These are phyloP conservation scores for Mesochorus sp. DNA, from an alignment of 2,888 invertebrate genomes.

Conservation along the genomic window DNA sequence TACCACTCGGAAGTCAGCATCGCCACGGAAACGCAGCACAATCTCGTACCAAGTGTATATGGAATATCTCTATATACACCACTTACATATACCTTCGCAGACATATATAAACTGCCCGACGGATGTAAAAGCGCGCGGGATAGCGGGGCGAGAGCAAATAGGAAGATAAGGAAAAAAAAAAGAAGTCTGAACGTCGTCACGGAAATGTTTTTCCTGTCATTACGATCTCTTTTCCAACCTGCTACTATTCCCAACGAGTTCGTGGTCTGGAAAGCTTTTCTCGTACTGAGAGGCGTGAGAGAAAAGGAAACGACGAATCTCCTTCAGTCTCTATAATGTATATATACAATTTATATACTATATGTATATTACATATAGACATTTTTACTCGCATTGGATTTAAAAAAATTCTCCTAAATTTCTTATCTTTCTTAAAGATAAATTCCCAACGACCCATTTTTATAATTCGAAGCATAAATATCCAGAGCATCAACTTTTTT, in stretches of 20 bases:
- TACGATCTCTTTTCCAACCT: conserved; percentile 30
- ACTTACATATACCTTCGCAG: background rate
- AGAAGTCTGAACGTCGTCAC: conserved; percentile 37
- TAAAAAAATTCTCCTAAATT: conserved; percentile 5
- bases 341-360: background rate
- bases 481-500: too few species aligned
- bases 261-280: conserved; percentile 5
- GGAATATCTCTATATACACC: background rate
- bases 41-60: conserved; percentile 5
- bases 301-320: background rate
- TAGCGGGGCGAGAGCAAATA: conserved; percentile 29
- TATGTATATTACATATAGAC: too few species aligned
- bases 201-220: conserved; percentile 56
- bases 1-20: conserved; percentile 35
- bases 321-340: conserved; percentile 6
- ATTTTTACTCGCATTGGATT: too few species aligned
- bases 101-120: background rate
- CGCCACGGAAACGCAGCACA: conserved; percentile 37
- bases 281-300: background rate
- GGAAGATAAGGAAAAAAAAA: conserved; percentile 23
- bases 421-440: background rate
- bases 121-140: conserved; percentile 25
- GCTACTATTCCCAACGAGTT: background rate
- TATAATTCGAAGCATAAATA: too few species aligned
- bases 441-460: too few species aligned